Evolutionary conservation across 2,888 invertebrate genomes (phyloP).

Genomic region (Zhuqinia jingwanae): DNA sequence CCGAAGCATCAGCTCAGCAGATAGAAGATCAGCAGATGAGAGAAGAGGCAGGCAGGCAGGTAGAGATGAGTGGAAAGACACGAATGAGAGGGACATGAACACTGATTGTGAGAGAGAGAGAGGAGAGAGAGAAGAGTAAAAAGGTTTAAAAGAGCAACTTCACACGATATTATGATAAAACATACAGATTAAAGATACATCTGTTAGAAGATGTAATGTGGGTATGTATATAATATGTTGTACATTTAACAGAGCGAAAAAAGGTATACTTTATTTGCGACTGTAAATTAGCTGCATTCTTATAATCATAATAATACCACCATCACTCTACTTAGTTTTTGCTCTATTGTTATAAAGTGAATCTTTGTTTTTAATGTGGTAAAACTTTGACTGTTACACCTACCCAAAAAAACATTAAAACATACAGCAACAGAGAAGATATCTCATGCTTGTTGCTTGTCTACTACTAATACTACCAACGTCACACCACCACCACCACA

Average conservation of each 20-base stretch:
- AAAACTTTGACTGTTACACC: slow-evolving; percentile 34
- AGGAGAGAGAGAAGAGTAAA: neutral
- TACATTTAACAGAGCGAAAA: slow-evolving; percentile 62
- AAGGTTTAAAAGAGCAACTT: slow-evolving; percentile 41
- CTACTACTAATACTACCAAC: too few species aligned
- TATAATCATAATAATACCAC: slow-evolving; percentile 8
- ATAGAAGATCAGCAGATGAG: slow-evolving; percentile 20
- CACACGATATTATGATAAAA: slow-evolving; percentile 45
- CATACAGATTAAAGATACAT: neutral
- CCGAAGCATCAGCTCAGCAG: slow-evolving; percentile 10
- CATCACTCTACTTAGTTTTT: too few species aligned
- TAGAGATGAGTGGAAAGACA: slow-evolving; percentile 9
- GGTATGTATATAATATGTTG: neutral
- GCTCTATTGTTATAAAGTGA: neutral
- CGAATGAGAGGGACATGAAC: slow-evolving; percentile 23
- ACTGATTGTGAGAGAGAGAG: neutral
- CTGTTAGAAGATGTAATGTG: neutral
- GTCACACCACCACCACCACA: too few species aligned
- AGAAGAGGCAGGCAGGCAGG: neutral
- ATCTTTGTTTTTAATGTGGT: neutral
- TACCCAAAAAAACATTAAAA: slow-evolving; percentile 57
- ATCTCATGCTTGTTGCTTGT: neutral
- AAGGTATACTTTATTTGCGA: slow-evolving; percentile 32
- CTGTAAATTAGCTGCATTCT: slow-evolving; percentile 51
- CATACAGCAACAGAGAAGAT: neutral